Percentiles rank a stretch among this genome's conserved stretches.
These are phyloP conservation scores for Scaptomyza pallida DNA, from an alignment of 1,140 invertebrate species.

Conservation along the genomic window DNA sequence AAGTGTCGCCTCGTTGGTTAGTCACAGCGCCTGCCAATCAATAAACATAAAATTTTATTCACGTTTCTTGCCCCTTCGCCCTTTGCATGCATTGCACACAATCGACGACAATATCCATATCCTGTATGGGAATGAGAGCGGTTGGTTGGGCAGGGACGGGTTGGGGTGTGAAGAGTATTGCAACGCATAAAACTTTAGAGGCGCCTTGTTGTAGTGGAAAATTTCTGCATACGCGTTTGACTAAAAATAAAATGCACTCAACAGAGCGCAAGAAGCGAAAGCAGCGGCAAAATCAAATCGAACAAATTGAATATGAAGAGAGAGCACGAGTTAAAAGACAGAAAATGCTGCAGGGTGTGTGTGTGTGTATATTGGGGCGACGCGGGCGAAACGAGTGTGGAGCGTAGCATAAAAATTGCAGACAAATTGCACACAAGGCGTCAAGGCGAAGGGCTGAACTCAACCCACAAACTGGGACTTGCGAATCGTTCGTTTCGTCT, in stretches of 20 bases:
- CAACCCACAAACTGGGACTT: neutral
- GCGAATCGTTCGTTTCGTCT: constrained; percentile 9
- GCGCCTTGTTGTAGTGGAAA: constrained; percentile 64
- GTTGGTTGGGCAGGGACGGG: neutral
- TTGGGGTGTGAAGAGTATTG: neutral
- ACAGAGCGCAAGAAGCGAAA: constrained; percentile 33
- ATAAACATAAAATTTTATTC: constrained; percentile 74
- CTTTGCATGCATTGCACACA: constrained; percentile 20
- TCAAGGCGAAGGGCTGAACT: constrained; percentile 39
- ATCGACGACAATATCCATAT: constrained; percentile 57
- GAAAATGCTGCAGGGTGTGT: neutral
- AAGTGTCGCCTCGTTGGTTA: constrained; percentile 43
- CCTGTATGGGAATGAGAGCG: neutral
- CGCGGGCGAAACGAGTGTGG: neutral
- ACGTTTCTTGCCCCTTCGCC: neutral
- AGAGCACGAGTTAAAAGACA: constrained; percentile 5
- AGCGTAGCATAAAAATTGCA: constrained; percentile 70
- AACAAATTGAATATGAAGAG: constrained; percentile 81
- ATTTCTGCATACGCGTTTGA: constrained; percentile 73
- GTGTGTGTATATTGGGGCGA: neutral
- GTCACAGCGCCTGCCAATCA: constrained; percentile 59
- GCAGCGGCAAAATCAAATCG: constrained; percentile 72
- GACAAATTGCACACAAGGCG: constrained; percentile 76
- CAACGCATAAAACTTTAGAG: constrained; percentile 75
- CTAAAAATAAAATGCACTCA: constrained; percentile 70